These are phyloP conservation scores for Austrofundulus limnaeus DNA, from an alignment of 2,113 vertebrate genomes.

Conservation along the genomic window DNA sequence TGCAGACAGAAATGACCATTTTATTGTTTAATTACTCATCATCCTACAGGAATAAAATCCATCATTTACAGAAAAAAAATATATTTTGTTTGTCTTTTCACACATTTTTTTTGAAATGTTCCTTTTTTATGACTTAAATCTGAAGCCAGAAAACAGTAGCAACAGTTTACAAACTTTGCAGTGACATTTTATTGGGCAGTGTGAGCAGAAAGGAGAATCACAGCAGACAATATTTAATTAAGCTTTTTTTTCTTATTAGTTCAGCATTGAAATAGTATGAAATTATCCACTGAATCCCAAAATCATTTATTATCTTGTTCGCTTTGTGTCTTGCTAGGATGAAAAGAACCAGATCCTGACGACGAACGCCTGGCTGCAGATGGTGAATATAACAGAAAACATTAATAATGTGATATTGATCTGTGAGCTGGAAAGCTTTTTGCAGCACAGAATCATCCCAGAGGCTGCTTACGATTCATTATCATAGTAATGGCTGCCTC, in stretches of 20 bases:
- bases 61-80: too few species aligned
- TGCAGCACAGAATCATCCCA: neutral
- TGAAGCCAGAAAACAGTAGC: neutral
- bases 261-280: neutral
- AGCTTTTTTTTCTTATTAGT: neutral
- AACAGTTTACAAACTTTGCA: neutral
- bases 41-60: too few species aligned
- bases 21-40: too few species aligned
- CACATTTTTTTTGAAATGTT: too few species aligned
- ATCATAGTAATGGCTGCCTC: neutral
- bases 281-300: neutral
- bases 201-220: neutral
- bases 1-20: too few species aligned
- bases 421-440: slow-evolving; percentile 3
- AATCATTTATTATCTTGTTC: slow-evolving; percentile 4
- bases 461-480: slow-evolving; percentile 19
- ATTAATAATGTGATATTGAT: slow-evolving; percentile 42
- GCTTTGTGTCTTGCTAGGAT: slow-evolving; percentile 68
- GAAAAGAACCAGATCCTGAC: slow-evolving; percentile 85
- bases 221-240: neutral
- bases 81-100: neutral
- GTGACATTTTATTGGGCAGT: neutral
- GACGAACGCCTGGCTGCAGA: slow-evolving; percentile 83
- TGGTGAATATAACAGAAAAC: slow-evolving; percentile 72
- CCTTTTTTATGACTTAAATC: too few species aligned